Percentiles rank a stretch among this genome's conserved stretches.
Evolutionary conservation across 2,888 invertebrate genomes (phyloP).

Genomic region (Heliothis peltigera): DNA sequence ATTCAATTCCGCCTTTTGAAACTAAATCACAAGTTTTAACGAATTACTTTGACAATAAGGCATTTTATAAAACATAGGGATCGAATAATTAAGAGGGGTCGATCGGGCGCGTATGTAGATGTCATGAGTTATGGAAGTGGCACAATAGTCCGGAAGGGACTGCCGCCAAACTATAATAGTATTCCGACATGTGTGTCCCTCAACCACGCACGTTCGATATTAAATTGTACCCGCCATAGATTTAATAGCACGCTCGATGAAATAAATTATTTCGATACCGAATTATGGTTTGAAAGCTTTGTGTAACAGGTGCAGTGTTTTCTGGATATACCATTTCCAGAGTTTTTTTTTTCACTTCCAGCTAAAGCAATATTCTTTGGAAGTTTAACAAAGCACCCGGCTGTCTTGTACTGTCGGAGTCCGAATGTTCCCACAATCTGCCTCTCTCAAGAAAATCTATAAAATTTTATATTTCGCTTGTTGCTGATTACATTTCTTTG

Average conservation of each 20-base stretch:
- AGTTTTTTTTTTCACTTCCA: conserved; percentile 39
- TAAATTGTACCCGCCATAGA: conserved; percentile 14
- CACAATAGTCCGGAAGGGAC: conserved; percentile 33
- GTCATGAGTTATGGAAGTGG: conserved; percentile 28
- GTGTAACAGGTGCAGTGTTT: conserved; percentile 44
- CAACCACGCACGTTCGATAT: conserved; percentile 20
- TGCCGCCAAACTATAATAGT: conserved; percentile 38
- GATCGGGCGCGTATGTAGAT: conserved; percentile 39
- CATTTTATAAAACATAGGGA: conserved; percentile 75
- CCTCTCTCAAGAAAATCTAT: conserved; percentile 46
- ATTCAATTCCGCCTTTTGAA: conserved; percentile 85
- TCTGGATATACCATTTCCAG: conserved; percentile 26
- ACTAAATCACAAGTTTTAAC: conserved; percentile 85
- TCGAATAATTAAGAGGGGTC: conserved; percentile 62
- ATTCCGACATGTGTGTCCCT: conserved; percentile 37
- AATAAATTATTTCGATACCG: conserved; percentile 12
- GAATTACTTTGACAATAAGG: conserved; percentile 83
- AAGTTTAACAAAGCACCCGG: conserved; percentile 45
- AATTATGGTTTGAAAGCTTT: conserved; percentile 25
- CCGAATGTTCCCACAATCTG: conserved; percentile 49
- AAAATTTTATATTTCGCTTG: conserved; percentile 53
- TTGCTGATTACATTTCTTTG: conserved; percentile 54
- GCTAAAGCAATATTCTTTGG: conserved; percentile 26
- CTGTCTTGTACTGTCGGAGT: conserved; percentile 32
- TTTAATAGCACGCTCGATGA: conserved; percentile 34